Evolutionary conservation across 2,888 invertebrate species (phyloP).

Genomic region (Platypus cylindrus): DNA sequence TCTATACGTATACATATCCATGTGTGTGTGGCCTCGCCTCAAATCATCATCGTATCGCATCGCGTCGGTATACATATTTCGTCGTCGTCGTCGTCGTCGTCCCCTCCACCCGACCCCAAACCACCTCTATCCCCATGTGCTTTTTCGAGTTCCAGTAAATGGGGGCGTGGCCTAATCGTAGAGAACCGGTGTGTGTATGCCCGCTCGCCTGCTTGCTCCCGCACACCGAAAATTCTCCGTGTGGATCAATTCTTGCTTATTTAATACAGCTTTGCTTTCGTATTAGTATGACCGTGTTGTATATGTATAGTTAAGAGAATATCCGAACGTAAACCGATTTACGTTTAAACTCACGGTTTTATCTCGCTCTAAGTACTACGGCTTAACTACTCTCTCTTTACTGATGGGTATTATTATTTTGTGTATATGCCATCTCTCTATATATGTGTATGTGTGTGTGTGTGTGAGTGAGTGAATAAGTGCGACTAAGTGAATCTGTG

Average conservation of each 20-base stretch:
- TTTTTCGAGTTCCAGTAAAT: conserved; percentile 1
- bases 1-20: too few relatives aligned
- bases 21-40: too few relatives aligned
- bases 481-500: too few relatives aligned
- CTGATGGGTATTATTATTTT: too few relatives aligned
- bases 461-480: too few relatives aligned
- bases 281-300: conserved; percentile 40
- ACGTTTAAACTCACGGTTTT: conserved; percentile 38
- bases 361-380: conserved; percentile 38
- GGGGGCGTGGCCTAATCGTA: conserved; percentile 26
- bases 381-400: conserved; percentile 39
- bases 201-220: too few relatives aligned
- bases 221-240: conserved; percentile 38
- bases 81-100: conserved; percentile 20
- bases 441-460: too few relatives aligned
- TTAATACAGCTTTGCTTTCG: conserved; percentile 40
- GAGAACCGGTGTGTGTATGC: too few relatives aligned
- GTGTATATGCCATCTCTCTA: too few relatives aligned
- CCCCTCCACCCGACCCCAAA: conserved; percentile 21
- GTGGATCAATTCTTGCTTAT: conserved; percentile 40
- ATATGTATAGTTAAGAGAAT: conserved; percentile 40
- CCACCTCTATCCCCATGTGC: conserved; percentile 16
- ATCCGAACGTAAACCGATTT: conserved; percentile 40
- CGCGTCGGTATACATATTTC: conserved; percentile 12
- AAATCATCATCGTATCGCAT: conserved; percentile 17